Percentiles rank a stretch among this genome's conserved stretches.
These are phyloP conservation scores for Drosophila helvetica DNA, from an alignment of 2,888 invertebrate species.

Conservation along the genomic window DNA sequence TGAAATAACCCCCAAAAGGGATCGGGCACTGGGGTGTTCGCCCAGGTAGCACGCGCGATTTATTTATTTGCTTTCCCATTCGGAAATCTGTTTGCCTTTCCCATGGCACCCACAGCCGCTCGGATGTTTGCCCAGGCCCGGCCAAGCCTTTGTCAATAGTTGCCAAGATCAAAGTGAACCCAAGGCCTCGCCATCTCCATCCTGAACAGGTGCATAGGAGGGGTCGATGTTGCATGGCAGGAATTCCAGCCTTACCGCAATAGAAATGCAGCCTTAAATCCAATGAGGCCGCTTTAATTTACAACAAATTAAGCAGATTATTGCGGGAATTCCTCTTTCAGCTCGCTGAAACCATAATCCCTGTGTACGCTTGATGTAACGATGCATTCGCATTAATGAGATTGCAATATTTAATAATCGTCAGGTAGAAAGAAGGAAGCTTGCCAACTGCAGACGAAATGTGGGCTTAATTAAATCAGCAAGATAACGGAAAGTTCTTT, in stretches of 20 bases:
- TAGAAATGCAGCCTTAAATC: constrained; percentile 1
- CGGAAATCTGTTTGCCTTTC: constrained; percentile 65
- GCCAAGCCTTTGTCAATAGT: constrained; percentile 67
- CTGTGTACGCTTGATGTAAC: constrained; percentile 5
- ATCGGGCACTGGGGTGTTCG: constrained; percentile 19
- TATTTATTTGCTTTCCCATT: constrained; percentile 55
- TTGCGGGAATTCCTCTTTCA: constrained; percentile 15
- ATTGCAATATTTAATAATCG: constrained; percentile 37
- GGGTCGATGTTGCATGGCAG: constrained; percentile 26
- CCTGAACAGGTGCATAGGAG: constrained; percentile 35
- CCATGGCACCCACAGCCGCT: constrained; percentile 43
- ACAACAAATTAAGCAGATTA: constrained; percentile 36
- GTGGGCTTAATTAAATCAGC: constrained; percentile 32
- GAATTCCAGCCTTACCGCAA: background rate
- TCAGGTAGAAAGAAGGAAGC: constrained; percentile 5
- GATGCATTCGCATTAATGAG: constrained; percentile 29
- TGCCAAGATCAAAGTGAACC: constrained; percentile 64
- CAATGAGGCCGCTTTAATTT: background rate
- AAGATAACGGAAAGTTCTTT: constrained; percentile 1
- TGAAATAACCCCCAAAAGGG: constrained; percentile 28
- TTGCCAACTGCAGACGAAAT: constrained; percentile 23
- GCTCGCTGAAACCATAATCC: background rate
- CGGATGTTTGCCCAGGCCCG: constrained; percentile 56
- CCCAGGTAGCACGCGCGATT: constrained; percentile 48
- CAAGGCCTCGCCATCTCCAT: constrained; percentile 35